Evolutionary conservation across 2,888 invertebrate species (phyloP).

Genomic region (Phrixothrix hirtus): DNA sequence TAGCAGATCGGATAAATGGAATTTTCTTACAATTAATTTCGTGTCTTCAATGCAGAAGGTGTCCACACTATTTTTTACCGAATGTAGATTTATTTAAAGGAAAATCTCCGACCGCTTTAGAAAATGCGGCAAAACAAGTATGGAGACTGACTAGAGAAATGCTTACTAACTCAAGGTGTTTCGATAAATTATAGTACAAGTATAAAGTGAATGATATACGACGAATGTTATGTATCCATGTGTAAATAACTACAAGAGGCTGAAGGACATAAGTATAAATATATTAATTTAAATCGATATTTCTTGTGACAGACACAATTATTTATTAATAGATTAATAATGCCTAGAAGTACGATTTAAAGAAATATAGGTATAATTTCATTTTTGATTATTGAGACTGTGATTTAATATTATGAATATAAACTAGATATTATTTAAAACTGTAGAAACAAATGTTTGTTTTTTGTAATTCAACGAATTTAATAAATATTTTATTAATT

Average conservation of each 20-base stretch:
- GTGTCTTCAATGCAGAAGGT: conserved; percentile 92
- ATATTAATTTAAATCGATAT: too few relatives aligned
- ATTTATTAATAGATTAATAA: conserved; percentile 14
- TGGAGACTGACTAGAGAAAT: conserved; percentile 91
- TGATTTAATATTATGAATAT: conserved; percentile 33
- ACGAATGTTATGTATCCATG: too few relatives aligned
- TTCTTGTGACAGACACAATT: too few relatives aligned
- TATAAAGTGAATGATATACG: conserved; percentile 7
- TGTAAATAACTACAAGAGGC: too few relatives aligned
- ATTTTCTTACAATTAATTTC: conserved; percentile 93
- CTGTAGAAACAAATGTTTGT: conserved; percentile 10
- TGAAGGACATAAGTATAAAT: too few relatives aligned
- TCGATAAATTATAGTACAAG: conserved; percentile 77
- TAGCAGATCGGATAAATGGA: conserved; percentile 90
- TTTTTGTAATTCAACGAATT: conserved; percentile 16
- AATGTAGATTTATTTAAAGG: conserved; percentile 92
- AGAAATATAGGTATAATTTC: conserved; percentile 8
- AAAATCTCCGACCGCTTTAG: conserved; percentile 84
- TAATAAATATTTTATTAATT: conserved; percentile 8
- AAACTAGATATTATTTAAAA: conserved; percentile 15
- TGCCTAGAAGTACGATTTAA: too few relatives aligned
- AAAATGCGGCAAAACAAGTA: conserved; percentile 91
- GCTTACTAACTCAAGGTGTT: conserved; percentile 86
- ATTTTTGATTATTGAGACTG: conserved; percentile 35
- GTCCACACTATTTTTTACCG: conserved; percentile 94